Base-by-base conservation (phyloP, 1,140 invertebrate species). In the Tetramorium simillimum region DNA sequence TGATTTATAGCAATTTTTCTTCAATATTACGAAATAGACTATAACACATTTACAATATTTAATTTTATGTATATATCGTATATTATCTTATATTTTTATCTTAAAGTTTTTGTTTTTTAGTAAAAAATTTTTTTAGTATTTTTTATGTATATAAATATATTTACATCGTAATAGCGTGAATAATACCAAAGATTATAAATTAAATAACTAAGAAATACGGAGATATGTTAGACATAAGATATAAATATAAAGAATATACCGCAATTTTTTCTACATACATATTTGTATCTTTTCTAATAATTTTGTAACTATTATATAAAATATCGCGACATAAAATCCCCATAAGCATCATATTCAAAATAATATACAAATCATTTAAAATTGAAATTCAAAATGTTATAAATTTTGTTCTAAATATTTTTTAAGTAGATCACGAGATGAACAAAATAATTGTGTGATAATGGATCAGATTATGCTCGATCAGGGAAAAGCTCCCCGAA, bases 401-500 rank as follows among this genome's bases (percentile, higher is more conserved):
- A 37, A 69, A 24, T 10, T 14, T 21, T 43, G 3, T 40, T 65
- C 4, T 3, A 1, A 69, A 24, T 46, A 24, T 46, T 46, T 1
- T 46, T 46, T 14, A 69, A 69, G 10, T 40, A 9, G 1, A 69
- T 69, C 3, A 46, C 12, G 0, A 69, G 14, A 46, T 46, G 0
- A 37, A 24, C 5, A 0, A 46, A 69, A 49, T 69, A 16, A 69
- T 46, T 67, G 4, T 43, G 21, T 24, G 2, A 40, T 3, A 72
- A 49, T 28, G 2, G 2, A 49, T 53, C 2, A 33, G 37, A 60
- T 93, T 90, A 95, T 87, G 90, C 89, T 2, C 88, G 80, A 69
- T 95, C 92, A 1, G 95, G 94, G 24, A 95, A 92, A 4, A 95
- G 88, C 77, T 95, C 93, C 0, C 95, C 93, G 46, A 87, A 95